phyloP scores from a whole-genome alignment of 2,797 vertebrate genomes.

The Premnoplex brunnescens region DNA sequence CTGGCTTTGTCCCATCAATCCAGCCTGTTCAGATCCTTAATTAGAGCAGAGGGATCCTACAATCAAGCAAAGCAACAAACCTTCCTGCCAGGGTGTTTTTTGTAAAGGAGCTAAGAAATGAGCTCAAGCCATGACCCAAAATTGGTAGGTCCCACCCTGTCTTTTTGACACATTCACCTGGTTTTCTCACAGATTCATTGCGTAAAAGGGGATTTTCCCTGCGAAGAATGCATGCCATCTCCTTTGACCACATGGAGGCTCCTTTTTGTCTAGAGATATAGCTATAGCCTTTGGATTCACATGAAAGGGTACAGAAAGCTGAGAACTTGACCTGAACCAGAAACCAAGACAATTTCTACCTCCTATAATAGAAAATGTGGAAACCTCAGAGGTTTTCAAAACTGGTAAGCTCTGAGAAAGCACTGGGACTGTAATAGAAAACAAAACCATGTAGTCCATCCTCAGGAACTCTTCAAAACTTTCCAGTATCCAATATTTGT shows the following conservation, averaged over 20 bases:
- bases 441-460: neutral
- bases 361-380: neutral
- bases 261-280: neutral
- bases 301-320: neutral
- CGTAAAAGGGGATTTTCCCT: neutral
- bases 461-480: neutral
- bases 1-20: accelerated
- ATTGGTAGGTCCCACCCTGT: neutral
- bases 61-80: neutral
- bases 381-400: neutral
- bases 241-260: neutral
- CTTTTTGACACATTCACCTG: neutral
- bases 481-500: neutral
- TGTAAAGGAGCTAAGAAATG: neutral
- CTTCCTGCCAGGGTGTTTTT: neutral
- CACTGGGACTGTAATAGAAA: neutral
- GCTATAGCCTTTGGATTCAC: neutral
- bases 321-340: neutral
- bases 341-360: neutral
- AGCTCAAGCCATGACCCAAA: neutral
- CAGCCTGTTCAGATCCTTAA: neutral
- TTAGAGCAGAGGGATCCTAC: neutral
- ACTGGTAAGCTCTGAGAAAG: neutral
- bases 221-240: neutral
- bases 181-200: neutral